These are phyloP conservation scores for Rhagophthalmus giganteus DNA, from an alignment of 2,888 invertebrate genomes.

Conservation along the genomic window DNA sequence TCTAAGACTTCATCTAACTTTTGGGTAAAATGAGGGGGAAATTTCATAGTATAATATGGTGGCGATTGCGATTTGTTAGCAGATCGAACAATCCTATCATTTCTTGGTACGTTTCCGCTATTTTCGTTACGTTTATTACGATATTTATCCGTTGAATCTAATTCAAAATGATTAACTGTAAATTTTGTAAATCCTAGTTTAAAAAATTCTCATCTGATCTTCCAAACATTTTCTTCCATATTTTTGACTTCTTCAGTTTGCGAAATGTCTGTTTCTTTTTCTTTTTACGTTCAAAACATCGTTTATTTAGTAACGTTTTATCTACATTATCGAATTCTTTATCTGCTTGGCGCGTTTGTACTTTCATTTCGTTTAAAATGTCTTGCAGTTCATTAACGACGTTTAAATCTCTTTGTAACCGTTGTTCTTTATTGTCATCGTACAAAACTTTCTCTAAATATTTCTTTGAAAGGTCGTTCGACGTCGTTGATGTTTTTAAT, in stretches of 20 bases:
- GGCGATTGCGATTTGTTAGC: too few relatives aligned
- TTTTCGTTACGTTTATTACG: neutral
- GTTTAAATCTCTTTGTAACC: conserved; percentile 36
- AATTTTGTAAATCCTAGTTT: conserved; percentile 40
- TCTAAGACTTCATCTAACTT: too few relatives aligned
- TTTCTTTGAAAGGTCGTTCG: too few relatives aligned
- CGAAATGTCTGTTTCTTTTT: conserved; percentile 22
- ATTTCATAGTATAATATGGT: too few relatives aligned
- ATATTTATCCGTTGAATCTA: neutral
- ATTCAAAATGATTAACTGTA: conserved; percentile 30
- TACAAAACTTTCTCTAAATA: too few relatives aligned
- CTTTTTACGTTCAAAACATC: conserved; percentile 26
- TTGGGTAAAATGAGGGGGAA: too few relatives aligned
- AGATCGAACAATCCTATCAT: too few relatives aligned
- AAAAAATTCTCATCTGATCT: conserved; percentile 37
- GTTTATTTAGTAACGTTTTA: conserved; percentile 5
- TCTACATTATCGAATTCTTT: neutral
- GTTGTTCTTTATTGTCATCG: conserved; percentile 11
- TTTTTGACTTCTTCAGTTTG: conserved; percentile 31
- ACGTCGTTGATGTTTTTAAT: too few relatives aligned
- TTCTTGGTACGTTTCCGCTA: neutral
- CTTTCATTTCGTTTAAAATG: conserved; percentile 30
- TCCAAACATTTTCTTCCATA: conserved; percentile 39
- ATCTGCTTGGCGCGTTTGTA: conserved; percentile 14
- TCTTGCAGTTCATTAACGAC: conserved; percentile 35